These are phyloP conservation scores for Mizuhopecten yessoensis DNA, from an alignment of 1,140 invertebrate genomes.

Conservation along the genomic window DNA sequence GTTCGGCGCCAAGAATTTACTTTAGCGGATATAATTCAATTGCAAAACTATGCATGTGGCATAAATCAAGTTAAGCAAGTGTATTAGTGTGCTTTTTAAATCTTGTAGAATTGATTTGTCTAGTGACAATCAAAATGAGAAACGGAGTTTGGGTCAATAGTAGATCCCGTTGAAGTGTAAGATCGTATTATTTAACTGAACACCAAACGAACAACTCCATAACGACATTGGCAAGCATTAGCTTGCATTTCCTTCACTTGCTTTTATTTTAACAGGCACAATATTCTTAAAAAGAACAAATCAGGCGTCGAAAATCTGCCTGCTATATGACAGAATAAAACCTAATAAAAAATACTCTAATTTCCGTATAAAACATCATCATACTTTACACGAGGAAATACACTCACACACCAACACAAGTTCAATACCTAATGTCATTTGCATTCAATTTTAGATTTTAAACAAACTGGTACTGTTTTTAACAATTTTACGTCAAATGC, in stretches of 20 bases:
- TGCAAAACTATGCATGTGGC: not conserved
- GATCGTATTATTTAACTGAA: not conserved
- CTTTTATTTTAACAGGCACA: not conserved
- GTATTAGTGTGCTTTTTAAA: not conserved
- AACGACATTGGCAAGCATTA: not conserved
- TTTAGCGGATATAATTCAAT: not conserved
- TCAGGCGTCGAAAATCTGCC: no score
- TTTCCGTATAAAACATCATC: no score
- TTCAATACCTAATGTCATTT: no score
- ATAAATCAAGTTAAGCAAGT: conserved; percentile 9
- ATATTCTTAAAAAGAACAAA: no score
- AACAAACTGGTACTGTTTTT: no score
- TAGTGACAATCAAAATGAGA: not conserved
- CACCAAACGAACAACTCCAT: not conserved
- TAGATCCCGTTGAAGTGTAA: not conserved
- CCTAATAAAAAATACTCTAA: no score
- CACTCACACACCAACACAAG: no score
- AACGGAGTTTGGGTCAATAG: not conserved
- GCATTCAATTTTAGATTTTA: no score
- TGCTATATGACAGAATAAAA: no score
- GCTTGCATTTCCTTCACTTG: not conserved
- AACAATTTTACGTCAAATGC: no score
- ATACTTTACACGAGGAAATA: no score
- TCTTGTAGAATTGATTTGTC: not conserved
- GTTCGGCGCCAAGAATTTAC: not conserved